Percentiles rank a stretch among this genome's conserved stretches.
These are phyloP conservation scores for Catalaphyllia jardinei DNA, from an alignment of 64 coral and sea anemone genomes.

Conservation along the genomic window DNA sequence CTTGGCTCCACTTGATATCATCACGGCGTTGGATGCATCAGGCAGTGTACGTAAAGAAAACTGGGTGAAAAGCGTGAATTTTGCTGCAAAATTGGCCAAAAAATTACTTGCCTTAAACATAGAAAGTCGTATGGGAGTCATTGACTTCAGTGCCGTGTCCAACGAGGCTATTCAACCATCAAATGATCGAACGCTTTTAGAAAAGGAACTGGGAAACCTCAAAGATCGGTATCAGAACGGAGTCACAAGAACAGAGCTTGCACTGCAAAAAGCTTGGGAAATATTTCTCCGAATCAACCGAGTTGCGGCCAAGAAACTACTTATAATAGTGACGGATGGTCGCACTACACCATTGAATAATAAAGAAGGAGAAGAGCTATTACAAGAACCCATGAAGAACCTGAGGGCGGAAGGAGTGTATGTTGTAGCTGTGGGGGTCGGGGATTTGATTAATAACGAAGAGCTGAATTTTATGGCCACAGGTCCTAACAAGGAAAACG, in stretches of 20 bases:
- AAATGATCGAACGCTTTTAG: conserved; percentile 1
- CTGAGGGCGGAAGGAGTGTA: conserved; percentile 2
- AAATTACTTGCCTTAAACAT: conserved; percentile 41
- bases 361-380: background rate
- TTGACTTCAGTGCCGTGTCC: conserved; percentile 75
- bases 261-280: conserved; percentile 52
- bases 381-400: background rate
- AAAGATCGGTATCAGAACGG: conserved; percentile 71
- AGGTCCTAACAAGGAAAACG: conserved; percentile 16
- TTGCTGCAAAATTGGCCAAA: conserved; percentile 33
- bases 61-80: conserved; percentile 68
- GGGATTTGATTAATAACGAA: conserved; percentile 5
- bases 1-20: conserved; percentile 31
- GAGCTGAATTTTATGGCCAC: conserved; percentile 75
- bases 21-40: conserved; percentile 72
- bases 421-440: conserved; percentile 48
- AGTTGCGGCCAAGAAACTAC: conserved; percentile 27
- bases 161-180: conserved; percentile 60
- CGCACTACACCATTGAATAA: conserved; percentile 57
- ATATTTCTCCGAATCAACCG: conserved; percentile 45
- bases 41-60: conserved; percentile 66
- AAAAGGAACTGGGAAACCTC: conserved; percentile 11
- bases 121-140: conserved; percentile 48
- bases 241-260: conserved; percentile 75
- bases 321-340: conserved; percentile 72